These are phyloP conservation scores for Parazoanthus swiftii DNA, from an alignment of 92 coral and sea anemone genomes.

Conservation along the genomic window DNA sequence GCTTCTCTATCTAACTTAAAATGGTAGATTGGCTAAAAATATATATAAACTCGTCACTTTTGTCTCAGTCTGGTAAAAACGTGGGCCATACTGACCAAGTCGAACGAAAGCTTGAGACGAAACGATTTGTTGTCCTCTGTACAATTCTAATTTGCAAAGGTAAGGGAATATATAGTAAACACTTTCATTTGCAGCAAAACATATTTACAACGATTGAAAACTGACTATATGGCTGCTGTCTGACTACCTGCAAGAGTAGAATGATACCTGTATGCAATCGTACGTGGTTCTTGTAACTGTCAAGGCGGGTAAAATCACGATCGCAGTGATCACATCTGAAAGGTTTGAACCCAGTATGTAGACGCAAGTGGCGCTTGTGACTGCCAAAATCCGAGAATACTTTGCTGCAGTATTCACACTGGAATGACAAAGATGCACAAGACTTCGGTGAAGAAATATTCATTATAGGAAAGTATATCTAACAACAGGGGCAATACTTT, in stretches of 20 bases:
- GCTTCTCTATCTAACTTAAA: too few relatives aligned
- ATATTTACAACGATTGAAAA: background rate
- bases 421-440: background rate
- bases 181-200: background rate
- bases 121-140: too few relatives aligned
- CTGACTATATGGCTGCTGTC: background rate
- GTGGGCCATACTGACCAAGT: too few relatives aligned
- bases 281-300: constrained; percentile 92
- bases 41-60: too few relatives aligned
- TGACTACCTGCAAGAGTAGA: background rate
- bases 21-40: too few relatives aligned
- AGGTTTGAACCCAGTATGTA: constrained; percentile 94
- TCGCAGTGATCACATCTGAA: constrained; percentile 92
- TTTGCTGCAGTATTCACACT: constrained; percentile 92
- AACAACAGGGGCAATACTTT: too few relatives aligned
- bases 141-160: background rate
- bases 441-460: background rate
- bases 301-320: constrained; percentile 91
- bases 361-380: constrained; percentile 95
- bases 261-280: constrained; percentile 84
- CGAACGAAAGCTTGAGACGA: too few relatives aligned
- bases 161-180: background rate
- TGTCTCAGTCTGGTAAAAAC: too few relatives aligned
- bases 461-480: too few relatives aligned
- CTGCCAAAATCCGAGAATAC: constrained; percentile 97